Evolutionary conservation across 2,888 invertebrate genomes (phyloP).

Genomic region (Tinea pellionella): DNA sequence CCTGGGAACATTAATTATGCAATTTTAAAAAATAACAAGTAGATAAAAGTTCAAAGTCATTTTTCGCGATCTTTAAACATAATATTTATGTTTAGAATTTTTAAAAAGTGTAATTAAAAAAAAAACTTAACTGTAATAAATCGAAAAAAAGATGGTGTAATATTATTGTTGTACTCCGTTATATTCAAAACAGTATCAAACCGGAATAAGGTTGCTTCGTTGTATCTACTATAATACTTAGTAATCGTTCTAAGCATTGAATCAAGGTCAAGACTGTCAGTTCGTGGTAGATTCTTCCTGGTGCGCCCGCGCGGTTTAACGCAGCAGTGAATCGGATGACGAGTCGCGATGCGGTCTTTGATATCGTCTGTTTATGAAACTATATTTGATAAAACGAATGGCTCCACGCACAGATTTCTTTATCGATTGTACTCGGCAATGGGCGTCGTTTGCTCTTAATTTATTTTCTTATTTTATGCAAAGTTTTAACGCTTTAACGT

Average conservation of each 20-base stretch:
- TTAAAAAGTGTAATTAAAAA: too few relatives aligned
- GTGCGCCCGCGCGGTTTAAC: constrained; percentile 29
- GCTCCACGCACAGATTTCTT: not conserved
- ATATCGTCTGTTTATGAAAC: not conserved
- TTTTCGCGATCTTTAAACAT: too few relatives aligned
- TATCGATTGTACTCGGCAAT: too few relatives aligned
- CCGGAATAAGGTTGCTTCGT: not conserved
- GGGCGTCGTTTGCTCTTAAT: too few relatives aligned
- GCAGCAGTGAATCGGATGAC: constrained; percentile 23
- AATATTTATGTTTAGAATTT: too few relatives aligned
- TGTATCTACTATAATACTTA: not conserved
- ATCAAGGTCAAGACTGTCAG: constrained; percentile 56
- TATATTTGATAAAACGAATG: not conserved
- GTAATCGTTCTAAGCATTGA: constrained; percentile 19
- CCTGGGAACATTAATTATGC: too few relatives aligned
- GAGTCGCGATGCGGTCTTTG: not conserved
- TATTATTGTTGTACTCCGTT: not conserved
- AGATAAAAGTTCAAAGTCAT: too few relatives aligned
- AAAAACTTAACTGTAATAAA: too few relatives aligned
- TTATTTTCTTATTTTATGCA: too few relatives aligned
- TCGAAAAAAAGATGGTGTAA: not conserved
- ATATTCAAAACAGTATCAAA: not conserved
- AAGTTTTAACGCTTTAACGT: too few relatives aligned
- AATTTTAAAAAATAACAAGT: too few relatives aligned
- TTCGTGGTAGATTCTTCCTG: constrained; percentile 21